These are phyloP conservation scores for Proteles cristata DNA, from an alignment of 2,113 vertebrate species.

Conservation along the genomic window DNA sequence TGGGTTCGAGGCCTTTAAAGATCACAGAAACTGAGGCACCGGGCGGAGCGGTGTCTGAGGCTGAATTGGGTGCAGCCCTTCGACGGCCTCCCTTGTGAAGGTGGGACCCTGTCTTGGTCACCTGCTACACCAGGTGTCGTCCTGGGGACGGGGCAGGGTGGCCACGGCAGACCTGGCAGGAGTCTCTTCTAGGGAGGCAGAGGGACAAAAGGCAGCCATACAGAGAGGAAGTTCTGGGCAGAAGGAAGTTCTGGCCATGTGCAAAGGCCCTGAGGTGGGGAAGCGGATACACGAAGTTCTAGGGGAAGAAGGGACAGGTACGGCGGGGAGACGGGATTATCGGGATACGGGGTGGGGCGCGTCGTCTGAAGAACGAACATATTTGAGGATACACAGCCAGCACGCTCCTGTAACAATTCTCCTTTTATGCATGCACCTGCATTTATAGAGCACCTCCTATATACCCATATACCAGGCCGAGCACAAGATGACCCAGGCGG, in stretches of 20 bases:
- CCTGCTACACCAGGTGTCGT: neutral
- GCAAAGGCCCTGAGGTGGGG: neutral
- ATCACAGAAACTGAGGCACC: neutral
- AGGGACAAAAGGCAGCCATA: neutral
- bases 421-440: neutral
- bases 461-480: neutral
- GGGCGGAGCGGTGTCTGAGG: neutral
- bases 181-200: neutral
- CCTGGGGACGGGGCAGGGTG: neutral
- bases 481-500: neutral
- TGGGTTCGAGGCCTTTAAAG: neutral
- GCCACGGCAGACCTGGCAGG: neutral
- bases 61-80: no score
- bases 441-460: neutral
- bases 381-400: neutral
- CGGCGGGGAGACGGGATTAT: neutral
- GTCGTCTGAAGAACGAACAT: neutral
- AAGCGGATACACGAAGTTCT: neutral
- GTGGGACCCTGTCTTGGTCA: neutral
- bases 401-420: neutral
- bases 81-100: neutral
- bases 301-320: neutral
- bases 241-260: neutral
- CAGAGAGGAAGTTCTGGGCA: neutral
- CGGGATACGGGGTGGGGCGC: fast-evolving